Percentiles rank a stretch among this genome's conserved stretches.
These are phyloP conservation scores for Ceratina japonica DNA, from an alignment of 1,140 invertebrate species.

Conservation along the genomic window DNA sequence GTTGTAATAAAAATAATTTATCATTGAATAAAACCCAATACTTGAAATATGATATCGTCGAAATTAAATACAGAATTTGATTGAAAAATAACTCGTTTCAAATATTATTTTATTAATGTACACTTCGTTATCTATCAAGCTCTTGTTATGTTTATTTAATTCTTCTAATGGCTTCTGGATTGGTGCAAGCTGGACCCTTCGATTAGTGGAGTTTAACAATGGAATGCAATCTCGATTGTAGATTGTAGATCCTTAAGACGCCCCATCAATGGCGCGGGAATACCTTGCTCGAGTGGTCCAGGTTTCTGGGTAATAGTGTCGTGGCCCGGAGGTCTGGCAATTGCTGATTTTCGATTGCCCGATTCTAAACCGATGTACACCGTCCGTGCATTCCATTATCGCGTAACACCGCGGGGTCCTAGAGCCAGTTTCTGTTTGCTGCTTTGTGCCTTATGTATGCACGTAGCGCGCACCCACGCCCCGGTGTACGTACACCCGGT, in stretches of 20 bases:
- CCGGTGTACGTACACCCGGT: constrained; percentile 5
- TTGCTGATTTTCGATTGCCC: constrained; percentile 55
- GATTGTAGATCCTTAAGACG: constrained; percentile 6
- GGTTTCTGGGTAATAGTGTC: constrained; percentile 12
- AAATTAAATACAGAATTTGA: no score
- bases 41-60: no score
- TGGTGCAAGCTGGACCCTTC: no score
- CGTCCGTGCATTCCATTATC: constrained; percentile 54
- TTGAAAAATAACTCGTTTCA: no score
- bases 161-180: no score
- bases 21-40: no score
- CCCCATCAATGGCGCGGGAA: background rate
- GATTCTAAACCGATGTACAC: constrained; percentile 51
- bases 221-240: background rate
- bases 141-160: no score
- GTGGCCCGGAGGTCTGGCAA: background rate
- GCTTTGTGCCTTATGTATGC: constrained; percentile 24
- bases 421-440: constrained; percentile 43
- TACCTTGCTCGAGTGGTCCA: background rate
- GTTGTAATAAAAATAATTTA: no score
- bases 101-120: no score
- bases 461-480: background rate
- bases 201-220: no score
- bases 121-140: no score
- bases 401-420: constrained; percentile 36